Evolutionary conservation across 2,113 vertebrate species (phyloP), one percentile per base, ranked within the genome.

Genomic region (Mugil cephalus): DNA sequence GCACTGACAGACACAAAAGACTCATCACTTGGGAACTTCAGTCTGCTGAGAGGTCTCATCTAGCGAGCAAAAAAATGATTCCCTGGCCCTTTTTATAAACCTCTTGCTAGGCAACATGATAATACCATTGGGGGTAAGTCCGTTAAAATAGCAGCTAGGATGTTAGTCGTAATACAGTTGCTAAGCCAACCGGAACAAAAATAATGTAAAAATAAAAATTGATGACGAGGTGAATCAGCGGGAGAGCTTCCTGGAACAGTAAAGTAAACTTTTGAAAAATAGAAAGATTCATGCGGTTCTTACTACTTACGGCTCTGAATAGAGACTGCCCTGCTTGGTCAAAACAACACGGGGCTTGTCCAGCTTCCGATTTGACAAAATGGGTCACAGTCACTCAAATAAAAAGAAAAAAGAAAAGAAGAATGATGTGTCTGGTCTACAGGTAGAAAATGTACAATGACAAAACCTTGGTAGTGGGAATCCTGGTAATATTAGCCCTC

Each of bases 141-240:
- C 66, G 87, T 90, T 88, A 86, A 86, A 84, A 89, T 70, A 81
- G 87, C 82, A 74, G 64, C 73, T 47, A 30, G 71, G 79, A 80
- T 79, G 73, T 87, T 90, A 80, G 81, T 90, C 78, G 81, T 67
- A 11, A 71, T 66, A 48, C 48, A 64, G 89, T 88, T 91, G 74
- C 89, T 79, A 79, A 53, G 88, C 71, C 86, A 85, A 84, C 87
- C 8, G 10, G 47, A 40, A 62, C 35, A 75, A 74, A 86, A 87
- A 79, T 74, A 86, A 69, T 51, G 48, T 81, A 82, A 81, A 91
- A 90, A 90, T 88, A 90, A 72, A 83, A 82, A 59, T 75, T 72
- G 58, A 82, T 89, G 89, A 89, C 42, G 73, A 70, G 56, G n/a
- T 79, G 61, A 86, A 65, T 69, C 87, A 87, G 81, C 77, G 53